Evolutionary conservation across 2,113 vertebrate genomes (phyloP).

Genomic region (Glareola pratincola): DNA sequence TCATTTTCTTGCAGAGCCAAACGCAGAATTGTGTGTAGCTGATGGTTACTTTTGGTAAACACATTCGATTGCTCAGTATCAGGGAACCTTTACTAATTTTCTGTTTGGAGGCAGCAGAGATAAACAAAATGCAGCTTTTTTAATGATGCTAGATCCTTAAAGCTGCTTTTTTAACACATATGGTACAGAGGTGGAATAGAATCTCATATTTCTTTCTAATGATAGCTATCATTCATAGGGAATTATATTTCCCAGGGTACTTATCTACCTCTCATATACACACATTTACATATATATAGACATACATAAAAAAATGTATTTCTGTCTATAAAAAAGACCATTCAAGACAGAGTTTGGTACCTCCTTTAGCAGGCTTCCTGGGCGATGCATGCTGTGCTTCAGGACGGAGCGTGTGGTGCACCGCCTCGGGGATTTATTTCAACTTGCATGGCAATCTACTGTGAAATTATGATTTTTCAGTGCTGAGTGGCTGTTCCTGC

Average conservation of each 20-base stretch:
- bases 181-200: not conserved
- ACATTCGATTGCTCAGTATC: not conserved
- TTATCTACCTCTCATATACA: not conserved
- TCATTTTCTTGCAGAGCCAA: not conserved
- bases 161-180: not conserved
- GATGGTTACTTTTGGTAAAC: not conserved
- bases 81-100: not conserved
- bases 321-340: not conserved
- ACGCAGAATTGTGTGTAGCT: not conserved
- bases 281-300: not conserved
- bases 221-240: not conserved
- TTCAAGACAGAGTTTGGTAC: not conserved
- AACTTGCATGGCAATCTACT: not conserved
- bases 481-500: slow-evolving; percentile 1
- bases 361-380: not conserved
- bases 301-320: not conserved
- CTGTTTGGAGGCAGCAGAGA: not conserved
- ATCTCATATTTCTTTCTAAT: not conserved
- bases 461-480: slow-evolving; percentile 62
- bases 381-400: accelerated
- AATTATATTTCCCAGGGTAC: not conserved
- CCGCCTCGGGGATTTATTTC: slow-evolving; percentile 25
- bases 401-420: not conserved
- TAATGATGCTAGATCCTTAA: not conserved
- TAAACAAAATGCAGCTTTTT: not conserved